A percentile compares a stretch with the other conserved stretches of the same genome.
phyloP scores from a whole-genome alignment of 2,113 vertebrate species.

The Panurus biarmicus region DNA sequence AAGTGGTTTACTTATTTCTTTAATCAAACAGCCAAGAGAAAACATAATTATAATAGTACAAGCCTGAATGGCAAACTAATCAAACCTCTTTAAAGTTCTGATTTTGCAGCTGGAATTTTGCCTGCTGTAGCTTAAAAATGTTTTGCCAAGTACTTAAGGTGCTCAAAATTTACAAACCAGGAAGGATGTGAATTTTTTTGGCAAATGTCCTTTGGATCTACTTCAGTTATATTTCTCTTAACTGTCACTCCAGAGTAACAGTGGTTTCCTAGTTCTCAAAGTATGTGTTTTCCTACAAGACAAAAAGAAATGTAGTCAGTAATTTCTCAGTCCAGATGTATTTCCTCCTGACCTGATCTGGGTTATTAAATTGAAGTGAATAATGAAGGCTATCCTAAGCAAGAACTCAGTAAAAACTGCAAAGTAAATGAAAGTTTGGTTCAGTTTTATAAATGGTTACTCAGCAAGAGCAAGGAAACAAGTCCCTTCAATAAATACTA shows the following conservation, averaged over 20 bases:
- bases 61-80: constrained; percentile 19
- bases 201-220: background rate
- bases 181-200: background rate
- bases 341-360: background rate
- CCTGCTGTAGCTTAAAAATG: background rate
- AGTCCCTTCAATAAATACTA: background rate
- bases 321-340: background rate
- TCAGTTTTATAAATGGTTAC: background rate
- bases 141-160: constrained; percentile 4
- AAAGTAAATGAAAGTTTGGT: background rate
- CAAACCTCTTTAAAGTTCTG: constrained; percentile 16
- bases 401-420: background rate
- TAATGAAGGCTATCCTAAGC: background rate
- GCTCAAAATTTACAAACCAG: background rate
- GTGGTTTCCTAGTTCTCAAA: background rate
- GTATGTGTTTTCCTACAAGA: background rate
- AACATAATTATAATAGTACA: background rate
- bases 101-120: constrained; percentile 8
- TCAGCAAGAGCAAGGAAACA: background rate
- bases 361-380: background rate
- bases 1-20: constrained; percentile 13
- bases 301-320: background rate
- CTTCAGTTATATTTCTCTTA: background rate
- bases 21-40: constrained; percentile 19
- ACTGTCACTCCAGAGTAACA: background rate